Conservation (phyloP, 2,888 invertebrate species). For the Amphipoea lucens region DNA sequence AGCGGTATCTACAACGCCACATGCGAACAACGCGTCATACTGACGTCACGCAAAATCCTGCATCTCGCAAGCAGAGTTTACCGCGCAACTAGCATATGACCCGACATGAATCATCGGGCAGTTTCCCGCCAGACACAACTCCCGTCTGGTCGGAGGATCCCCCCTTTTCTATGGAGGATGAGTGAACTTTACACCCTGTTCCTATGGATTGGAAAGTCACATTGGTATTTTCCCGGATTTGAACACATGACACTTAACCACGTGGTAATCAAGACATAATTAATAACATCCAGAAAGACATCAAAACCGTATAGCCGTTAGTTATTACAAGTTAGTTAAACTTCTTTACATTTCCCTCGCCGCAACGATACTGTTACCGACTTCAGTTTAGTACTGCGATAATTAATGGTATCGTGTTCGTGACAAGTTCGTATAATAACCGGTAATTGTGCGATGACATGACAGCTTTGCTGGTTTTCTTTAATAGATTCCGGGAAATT, state of each 20-base stretch:
- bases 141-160: too few relatives aligned
- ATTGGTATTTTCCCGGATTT: neutral
- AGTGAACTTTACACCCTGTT: too few relatives aligned
- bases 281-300: neutral
- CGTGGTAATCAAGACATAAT: neutral
- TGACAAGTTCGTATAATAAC: conserved; percentile 44
- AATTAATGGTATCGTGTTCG: conserved; percentile 51
- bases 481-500: conserved; percentile 13
- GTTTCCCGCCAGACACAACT: too few relatives aligned
- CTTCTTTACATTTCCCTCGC: neutral
- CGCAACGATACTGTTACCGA: neutral
- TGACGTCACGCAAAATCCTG: too few relatives aligned
- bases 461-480: conserved; percentile 25
- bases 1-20: too few relatives aligned
- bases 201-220: too few relatives aligned
- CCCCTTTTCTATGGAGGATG: too few relatives aligned
- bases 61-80: too few relatives aligned
- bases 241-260: neutral
- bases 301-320: neutral
- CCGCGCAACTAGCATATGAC: too few relatives aligned
- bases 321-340: neutral
- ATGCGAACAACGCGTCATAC: too few relatives aligned
- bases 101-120: too few relatives aligned
- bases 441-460: conserved; percentile 31
- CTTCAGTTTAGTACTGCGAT: conserved; percentile 1